Evolutionary conservation across 1,140 invertebrate species (phyloP).

Genomic region (Danaus melanippus): DNA sequence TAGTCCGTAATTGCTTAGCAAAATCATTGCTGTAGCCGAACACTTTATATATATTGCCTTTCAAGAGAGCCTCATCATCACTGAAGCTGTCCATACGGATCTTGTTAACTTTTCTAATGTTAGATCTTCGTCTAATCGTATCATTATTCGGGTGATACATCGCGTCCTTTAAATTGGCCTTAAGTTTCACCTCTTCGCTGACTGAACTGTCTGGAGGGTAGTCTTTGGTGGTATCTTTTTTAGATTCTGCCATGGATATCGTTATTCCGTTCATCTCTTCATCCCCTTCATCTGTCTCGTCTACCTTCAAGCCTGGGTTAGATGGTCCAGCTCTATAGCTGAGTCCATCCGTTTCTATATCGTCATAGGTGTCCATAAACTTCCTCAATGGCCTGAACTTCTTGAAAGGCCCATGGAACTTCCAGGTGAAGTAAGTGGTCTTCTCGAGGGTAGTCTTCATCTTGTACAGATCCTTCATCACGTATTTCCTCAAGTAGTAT

Average conservation of each 20-base stretch:
- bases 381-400: no score
- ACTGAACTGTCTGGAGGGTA: no score
- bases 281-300: no score
- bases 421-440: constrained; percentile 11
- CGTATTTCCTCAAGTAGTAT: constrained; percentile 24
- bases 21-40: not conserved
- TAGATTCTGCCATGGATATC: no score
- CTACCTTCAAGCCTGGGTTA: no score
- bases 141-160: constrained; percentile 5
- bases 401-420: constrained; percentile 6
- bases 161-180: constrained; percentile 15
- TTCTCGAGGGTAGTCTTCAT: constrained; percentile 17
- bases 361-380: no score
- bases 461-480: constrained; percentile 17
- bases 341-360: no score
- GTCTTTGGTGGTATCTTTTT: no score
- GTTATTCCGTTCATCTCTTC: no score
- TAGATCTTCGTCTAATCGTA: not conserved
- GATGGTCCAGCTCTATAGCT: no score
- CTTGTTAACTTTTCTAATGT: not conserved
- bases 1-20: no score
- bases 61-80: constrained; percentile 17
- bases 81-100: constrained; percentile 8
- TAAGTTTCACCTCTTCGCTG: constrained; percentile 7
- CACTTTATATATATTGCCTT: constrained; percentile 21